phyloP scores from a whole-genome alignment of 2,888 invertebrate species.

The Tipula confusa region DNA sequence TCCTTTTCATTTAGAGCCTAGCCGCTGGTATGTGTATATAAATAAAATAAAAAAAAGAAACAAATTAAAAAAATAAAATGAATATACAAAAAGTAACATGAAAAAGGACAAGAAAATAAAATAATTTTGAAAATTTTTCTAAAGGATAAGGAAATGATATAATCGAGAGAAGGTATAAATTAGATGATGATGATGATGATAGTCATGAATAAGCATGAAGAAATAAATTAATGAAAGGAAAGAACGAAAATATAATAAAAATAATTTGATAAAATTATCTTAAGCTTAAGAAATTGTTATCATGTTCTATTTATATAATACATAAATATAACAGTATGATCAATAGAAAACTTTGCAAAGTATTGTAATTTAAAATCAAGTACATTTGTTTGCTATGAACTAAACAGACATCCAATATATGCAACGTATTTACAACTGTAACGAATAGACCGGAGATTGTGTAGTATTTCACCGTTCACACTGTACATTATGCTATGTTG shows the following conservation, averaged over 20 bases:
- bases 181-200: constrained; percentile 13
- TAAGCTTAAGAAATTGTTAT: constrained; percentile 20
- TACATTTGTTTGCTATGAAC: too few species aligned
- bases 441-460: too few species aligned
- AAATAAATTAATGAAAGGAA: constrained; percentile 20
- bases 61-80: background rate
- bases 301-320: background rate
- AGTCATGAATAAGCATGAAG: constrained; percentile 25
- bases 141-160: background rate
- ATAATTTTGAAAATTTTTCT: background rate
- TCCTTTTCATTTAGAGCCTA: background rate
- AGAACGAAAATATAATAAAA: constrained; percentile 9
- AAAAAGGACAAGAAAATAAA: background rate
- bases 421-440: too few species aligned
- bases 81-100: background rate
- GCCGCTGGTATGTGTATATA: too few species aligned
- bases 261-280: constrained; percentile 14
- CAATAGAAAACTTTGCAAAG: too few species aligned
- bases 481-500: background rate
- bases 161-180: constrained; percentile 9
- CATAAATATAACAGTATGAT: too few species aligned
- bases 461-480: too few species aligned
- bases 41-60: background rate
- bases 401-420: too few species aligned
- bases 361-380: too few species aligned